Evolutionary conservation across 2,888 invertebrate species (phyloP).

Genomic region (Drosophila stalkeri): DNA sequence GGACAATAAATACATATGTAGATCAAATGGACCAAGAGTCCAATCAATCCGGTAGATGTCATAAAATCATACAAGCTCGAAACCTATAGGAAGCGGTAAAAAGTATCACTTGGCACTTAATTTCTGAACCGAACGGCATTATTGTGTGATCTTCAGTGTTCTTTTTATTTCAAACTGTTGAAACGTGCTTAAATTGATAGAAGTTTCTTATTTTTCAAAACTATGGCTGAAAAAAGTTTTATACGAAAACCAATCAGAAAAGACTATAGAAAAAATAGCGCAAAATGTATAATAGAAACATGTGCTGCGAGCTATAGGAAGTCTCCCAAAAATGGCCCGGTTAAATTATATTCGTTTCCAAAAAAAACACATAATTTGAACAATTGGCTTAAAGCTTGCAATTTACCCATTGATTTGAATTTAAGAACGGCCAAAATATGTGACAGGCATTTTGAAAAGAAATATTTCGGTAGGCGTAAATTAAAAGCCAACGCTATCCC

Average conservation of each 20-base stretch:
- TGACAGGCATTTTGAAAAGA: not conserved
- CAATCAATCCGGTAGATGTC: too few species aligned
- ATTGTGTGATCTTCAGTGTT: not conserved
- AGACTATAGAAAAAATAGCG: not conserved
- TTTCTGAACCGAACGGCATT: too few species aligned
- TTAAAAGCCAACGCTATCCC: not conserved
- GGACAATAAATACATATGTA: conserved; percentile 18
- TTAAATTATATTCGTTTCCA: not conserved
- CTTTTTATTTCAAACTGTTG: too few species aligned
- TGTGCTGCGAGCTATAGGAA: not conserved
- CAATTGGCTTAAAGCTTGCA: not conserved
- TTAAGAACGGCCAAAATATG: not conserved
- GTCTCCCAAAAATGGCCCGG: not conserved
- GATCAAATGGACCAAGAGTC: too few species aligned
- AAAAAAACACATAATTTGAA: too few species aligned
- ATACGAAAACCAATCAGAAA: not conserved
- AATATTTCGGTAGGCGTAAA: not conserved
- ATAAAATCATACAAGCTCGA: too few species aligned
- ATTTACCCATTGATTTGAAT: not conserved
- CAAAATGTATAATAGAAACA: not conserved
- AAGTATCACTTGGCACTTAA: too few species aligned
- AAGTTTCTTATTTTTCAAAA: not conserved
- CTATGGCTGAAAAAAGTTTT: not conserved
- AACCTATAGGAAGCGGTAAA: too few species aligned
- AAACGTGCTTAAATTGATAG: too few species aligned